A percentile compares a stretch with the other conserved stretches of the same genome.
Evolutionary conservation across 23 tunicate species (phyloP).

Genomic region (Trididemnum miniatum): DNA sequence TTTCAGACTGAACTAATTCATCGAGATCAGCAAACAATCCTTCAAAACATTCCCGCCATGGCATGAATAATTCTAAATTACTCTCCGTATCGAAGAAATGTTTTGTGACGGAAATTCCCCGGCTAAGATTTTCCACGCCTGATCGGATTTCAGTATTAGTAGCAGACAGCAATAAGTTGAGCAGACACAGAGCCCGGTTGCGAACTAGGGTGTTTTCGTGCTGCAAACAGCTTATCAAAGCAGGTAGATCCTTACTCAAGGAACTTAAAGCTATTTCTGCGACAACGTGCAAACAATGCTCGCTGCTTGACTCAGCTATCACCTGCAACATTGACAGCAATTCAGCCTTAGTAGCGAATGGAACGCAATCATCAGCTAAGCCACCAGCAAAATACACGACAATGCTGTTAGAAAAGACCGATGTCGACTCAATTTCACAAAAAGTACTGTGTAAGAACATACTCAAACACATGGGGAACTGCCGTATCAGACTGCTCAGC

Average conservation of each 20-base stretch:
- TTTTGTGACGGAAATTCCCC: neutral
- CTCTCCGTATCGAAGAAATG: neutral
- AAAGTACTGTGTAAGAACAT: constrained; percentile 9
- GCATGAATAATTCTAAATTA: neutral
- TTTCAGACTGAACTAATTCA: neutral
- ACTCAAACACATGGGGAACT: constrained; percentile 7
- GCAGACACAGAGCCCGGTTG: neutral
- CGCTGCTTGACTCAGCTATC: neutral
- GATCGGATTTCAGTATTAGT: neutral
- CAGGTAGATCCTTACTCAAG: neutral
- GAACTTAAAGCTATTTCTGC: neutral
- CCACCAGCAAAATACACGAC: neutral
- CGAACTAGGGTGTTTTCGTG: neutral
- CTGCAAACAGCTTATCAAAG: neutral
- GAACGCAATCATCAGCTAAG: neutral
- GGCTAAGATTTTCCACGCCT: neutral
- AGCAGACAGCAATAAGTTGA: neutral
- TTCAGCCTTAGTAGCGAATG: neutral
- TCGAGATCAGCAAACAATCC: neutral
- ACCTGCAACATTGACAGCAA: constrained; percentile 4
- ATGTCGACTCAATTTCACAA: constrained; percentile 6
- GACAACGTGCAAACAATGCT: neutral
- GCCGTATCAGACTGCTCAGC: neutral
- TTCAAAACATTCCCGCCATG: neutral
- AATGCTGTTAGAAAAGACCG: constrained; percentile 9